Conservation (phyloP, 2,797 vertebrate species). For the Gymnodraco acuticeps region DNA sequence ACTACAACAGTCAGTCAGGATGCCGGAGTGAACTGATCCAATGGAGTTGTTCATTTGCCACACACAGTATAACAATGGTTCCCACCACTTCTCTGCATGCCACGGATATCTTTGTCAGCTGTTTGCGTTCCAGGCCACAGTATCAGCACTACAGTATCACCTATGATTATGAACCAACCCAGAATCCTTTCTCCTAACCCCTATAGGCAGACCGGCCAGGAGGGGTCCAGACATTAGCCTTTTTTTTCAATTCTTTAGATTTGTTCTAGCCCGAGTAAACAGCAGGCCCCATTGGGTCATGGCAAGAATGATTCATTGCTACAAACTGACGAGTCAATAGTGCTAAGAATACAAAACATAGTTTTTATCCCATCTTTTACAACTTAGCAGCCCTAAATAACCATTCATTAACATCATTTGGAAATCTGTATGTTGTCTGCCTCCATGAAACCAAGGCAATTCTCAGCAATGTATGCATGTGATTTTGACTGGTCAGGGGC, state of each 20-base stretch:
- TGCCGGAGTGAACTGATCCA: slow-evolving; percentile 20
- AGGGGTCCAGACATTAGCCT: background rate
- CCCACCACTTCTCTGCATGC: slow-evolving; percentile 56
- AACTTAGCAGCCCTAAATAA: background rate
- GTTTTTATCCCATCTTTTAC: background rate
- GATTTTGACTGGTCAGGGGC: background rate
- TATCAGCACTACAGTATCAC: slow-evolving; percentile 54
- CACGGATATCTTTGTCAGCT: slow-evolving; percentile 74
- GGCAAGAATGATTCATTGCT: background rate
- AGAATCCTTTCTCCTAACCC: slow-evolving; percentile 44
- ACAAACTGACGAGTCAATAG: background rate
- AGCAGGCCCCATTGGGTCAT: background rate
- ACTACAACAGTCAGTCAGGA: slow-evolving; percentile 2
- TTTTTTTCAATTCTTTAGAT: slow-evolving; percentile 6
- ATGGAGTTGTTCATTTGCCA: slow-evolving; percentile 45
- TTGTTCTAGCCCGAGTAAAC: slow-evolving; percentile 13
- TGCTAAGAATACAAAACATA: too few species aligned
- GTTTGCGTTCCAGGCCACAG: slow-evolving; percentile 66
- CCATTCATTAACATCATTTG: too few species aligned
- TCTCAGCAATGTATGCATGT: background rate
- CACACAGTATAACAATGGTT: slow-evolving; percentile 46
- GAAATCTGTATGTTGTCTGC: background rate
- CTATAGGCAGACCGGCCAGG: background rate
- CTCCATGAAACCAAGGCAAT: background rate
- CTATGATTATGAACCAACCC: slow-evolving; percentile 54